These are phyloP conservation scores for Eueremaeus valkanovi DNA, from an alignment of 2,888 invertebrate species.

Conservation along the genomic window DNA sequence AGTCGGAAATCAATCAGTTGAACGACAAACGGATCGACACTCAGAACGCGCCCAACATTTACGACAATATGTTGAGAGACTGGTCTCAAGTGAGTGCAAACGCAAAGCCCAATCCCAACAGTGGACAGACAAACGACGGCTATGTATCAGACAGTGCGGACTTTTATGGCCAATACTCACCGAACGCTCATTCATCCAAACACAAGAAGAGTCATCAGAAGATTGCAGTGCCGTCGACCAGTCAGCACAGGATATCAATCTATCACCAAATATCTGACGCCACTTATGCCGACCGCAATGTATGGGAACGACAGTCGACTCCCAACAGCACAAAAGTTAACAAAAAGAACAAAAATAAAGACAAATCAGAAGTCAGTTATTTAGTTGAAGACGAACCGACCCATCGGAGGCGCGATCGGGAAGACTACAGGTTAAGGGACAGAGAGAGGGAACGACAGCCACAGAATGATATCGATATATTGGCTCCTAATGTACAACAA, in stretches of 20 bases:
- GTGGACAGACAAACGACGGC: conserved; percentile 39
- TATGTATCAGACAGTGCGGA: conserved; percentile 41
- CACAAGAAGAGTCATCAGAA: background rate
- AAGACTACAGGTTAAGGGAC: background rate
- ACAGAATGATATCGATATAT: background rate
- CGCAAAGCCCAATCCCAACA: background rate
- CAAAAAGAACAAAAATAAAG: conserved; percentile 1
- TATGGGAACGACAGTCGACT: conserved; percentile 25
- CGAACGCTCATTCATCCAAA: background rate
- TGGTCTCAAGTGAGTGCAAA: conserved; percentile 13
- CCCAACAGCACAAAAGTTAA: background rate
- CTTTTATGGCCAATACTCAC: conserved; percentile 8
- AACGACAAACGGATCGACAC: background rate
- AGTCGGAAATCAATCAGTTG: conserved; percentile 5
- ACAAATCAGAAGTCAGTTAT: conserved; percentile 14
- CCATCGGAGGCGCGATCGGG: background rate
- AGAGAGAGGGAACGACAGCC: conserved; percentile 8
- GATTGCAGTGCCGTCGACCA: background rate
- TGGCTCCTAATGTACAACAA: background rate
- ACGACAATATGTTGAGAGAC: conserved; percentile 17
- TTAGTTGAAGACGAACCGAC: background rate
- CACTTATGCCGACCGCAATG: conserved; percentile 4
- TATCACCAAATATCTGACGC: conserved; percentile 30
- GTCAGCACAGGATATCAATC: conserved; percentile 26
- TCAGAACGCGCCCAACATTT: background rate